These are phyloP conservation scores for Drosophila saltans DNA, from an alignment of 1,140 invertebrate genomes.

Conservation along the genomic window DNA sequence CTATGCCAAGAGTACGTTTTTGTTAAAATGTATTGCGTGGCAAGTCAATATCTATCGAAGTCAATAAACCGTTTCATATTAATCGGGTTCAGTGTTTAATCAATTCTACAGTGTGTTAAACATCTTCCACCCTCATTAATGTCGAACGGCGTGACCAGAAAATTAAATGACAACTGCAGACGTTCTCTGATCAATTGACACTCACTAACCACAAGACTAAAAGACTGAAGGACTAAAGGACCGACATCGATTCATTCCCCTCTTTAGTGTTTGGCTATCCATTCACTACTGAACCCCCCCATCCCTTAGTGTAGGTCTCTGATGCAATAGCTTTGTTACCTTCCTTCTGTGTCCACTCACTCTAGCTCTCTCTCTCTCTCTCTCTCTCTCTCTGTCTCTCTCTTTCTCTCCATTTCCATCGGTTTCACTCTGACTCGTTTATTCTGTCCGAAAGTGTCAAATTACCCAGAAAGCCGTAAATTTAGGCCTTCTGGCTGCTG, in stretches of 20 bases:
- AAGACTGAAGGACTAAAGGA: slow-evolving; percentile 29
- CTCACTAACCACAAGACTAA: slow-evolving; percentile 57
- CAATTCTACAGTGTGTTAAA: slow-evolving; percentile 28
- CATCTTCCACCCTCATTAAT: slow-evolving; percentile 53
- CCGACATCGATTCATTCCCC: slow-evolving; percentile 28
- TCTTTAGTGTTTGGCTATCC: background rate
- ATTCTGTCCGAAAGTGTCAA: slow-evolving; percentile 69
- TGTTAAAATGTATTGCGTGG: background rate
- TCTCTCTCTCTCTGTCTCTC: background rate
- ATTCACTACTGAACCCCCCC: background rate
- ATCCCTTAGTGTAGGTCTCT: background rate
- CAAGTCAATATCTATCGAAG: background rate
- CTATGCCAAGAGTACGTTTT: background rate
- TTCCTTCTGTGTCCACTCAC: slow-evolving; percentile 14
- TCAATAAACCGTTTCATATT: slow-evolving; percentile 24
- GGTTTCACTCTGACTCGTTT: slow-evolving; percentile 30
- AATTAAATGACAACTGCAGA: slow-evolving; percentile 79
- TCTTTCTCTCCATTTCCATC: background rate
- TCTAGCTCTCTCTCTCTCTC: background rate
- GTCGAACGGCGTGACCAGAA: slow-evolving; percentile 46
- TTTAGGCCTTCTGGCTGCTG: slow-evolving; percentile 72
- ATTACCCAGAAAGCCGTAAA: slow-evolving; percentile 79
- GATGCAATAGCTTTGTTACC: slow-evolving; percentile 35
- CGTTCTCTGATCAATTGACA: slow-evolving; percentile 73
- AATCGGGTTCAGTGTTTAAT: slow-evolving; percentile 33